phyloP scores from a whole-genome alignment of 2,888 invertebrate genomes.

The Oeneis ivallda region DNA sequence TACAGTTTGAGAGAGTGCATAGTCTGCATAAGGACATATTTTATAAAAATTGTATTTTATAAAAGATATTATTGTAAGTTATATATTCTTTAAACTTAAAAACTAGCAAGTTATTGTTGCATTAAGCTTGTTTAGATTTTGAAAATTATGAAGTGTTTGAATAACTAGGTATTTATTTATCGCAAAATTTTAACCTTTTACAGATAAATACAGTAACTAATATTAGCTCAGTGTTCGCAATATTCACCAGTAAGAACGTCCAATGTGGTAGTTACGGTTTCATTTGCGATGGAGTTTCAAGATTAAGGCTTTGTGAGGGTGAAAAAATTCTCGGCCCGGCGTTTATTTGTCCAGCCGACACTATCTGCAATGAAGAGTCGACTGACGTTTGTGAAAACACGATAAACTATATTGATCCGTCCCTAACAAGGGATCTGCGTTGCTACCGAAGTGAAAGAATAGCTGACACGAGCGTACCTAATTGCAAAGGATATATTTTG shows the following conservation, averaged over 20 bases:
- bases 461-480: slow-evolving; percentile 67
- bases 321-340: slow-evolving; percentile 60
- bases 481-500: slow-evolving; percentile 74
- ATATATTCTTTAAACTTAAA: too few species aligned
- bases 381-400: slow-evolving; percentile 67
- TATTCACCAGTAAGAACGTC: slow-evolving; percentile 45
- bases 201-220: slow-evolving; percentile 19
- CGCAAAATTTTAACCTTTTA: background rate
- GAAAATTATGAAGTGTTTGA: background rate
- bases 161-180: background rate
- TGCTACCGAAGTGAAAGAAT: slow-evolving; percentile 69
- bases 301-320: slow-evolving; percentile 65
- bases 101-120: too few species aligned
- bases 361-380: slow-evolving; percentile 71
- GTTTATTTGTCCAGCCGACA: slow-evolving; percentile 67
- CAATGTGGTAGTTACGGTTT: slow-evolving; percentile 73
- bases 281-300: slow-evolving; percentile 60
- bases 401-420: slow-evolving; percentile 64
- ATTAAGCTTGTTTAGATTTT: too few species aligned
- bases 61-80: too few species aligned
- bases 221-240: slow-evolving; percentile 39
- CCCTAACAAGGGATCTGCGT: slow-evolving; percentile 55
- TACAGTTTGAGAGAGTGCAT: too few species aligned
- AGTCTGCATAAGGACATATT: too few species aligned
- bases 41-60: too few species aligned